Base-by-base conservation (phyloP, 2,888 invertebrate genomes). In the Molorchus minor region DNA sequence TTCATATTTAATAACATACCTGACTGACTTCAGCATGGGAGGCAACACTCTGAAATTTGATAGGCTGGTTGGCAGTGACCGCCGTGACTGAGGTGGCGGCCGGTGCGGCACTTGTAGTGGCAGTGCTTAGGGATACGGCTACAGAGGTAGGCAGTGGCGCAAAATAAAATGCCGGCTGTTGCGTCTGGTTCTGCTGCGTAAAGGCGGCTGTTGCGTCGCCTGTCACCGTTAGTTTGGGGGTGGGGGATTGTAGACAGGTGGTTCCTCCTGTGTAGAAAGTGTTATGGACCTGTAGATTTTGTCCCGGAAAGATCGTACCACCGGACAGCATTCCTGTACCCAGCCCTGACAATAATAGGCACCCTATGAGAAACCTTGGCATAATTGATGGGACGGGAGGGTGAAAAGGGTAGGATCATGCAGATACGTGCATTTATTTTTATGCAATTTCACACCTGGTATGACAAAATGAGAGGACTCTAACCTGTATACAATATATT, bases 21-120 rank as follows among this genome's bases (percentile, higher is more conserved):
- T 82, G 85, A 72, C 84, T 84, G 56, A 85, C 85, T 72, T 86
- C 85, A 38, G 83, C 81, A 69, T 83, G 84, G 13, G 84, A 80
- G 35, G 82, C 81, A 54, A 84, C 82, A 56, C 78, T 79, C 61
- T 78, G 80, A 62, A 80, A 79, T 67, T 80, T 80, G 44, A 78
- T 71, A 16, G 78, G 78, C 66, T 68, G 72, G n/a, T 62, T 58
- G 5, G 65, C 61, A 10, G 69, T 56, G 19, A 64, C 65, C 17
- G 52, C 40, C 13, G 25, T 52, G 16, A 41, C 41, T 3, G 52
- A 52, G 1, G 52, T 52, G 8, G 30, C 41, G 5, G 41, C 20
- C 2, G 40, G 52, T 1, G 52, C 30, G 2, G 61, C 61, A 58
- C 71, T 56, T 51, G 71, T 60, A 51, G 81, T 82, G 60, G 83